Evolutionary conservation across 2,113 vertebrate genomes (phyloP), one percentile per base, ranked within the genome.

Genomic region (Ammodramus savannarum): DNA sequence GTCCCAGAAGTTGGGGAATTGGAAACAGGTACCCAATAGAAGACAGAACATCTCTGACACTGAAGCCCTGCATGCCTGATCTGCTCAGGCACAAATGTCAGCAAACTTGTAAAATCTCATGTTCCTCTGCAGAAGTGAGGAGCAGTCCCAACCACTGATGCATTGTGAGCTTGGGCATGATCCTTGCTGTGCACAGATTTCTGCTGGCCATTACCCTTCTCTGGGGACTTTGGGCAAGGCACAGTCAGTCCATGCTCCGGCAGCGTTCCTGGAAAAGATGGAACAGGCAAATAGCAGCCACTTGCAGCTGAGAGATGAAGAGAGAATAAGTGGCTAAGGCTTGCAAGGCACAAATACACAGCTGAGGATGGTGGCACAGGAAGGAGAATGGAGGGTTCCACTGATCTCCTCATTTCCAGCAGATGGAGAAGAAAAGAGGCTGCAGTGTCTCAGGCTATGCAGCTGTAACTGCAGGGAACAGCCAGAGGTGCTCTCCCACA

Each of bases 91-190:
- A 78, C 55, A 67, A 69, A 34, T 11, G 32, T 62, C 66, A 68
- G 16, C 54, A 65, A 52, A 61, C 27, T 25, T 52, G 48, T 13
- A 19, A 78, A 79, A 75, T 13, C 1, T 1, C 54, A 32, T 7
- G 12, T 7, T 32, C 46, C 46, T 76, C 75, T 49, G n/a, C 34
- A 66, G 34, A 81, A 77, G 15, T 0, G 1, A 80, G n/a, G 41
- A 80, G 62, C 41, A 14, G 27, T 38, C 63, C 63, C 20, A 17
- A 14, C 36, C 3, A 3, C 0, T 0, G 5, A 7, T 43, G 20
- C 19, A 7, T 46, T 44, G 38, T 0, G 6, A 83, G 31, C n/a
- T 68, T 1, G 4, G 89, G 27, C 76, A 62, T 25, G 63, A 49
- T 22, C 6, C 54, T 69, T 4, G 0, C 63, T 2, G 1, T 77